These are phyloP conservation scores for Lasioglossum pauxillum DNA, from an alignment of 2,888 invertebrate species.

Conservation along the genomic window DNA sequence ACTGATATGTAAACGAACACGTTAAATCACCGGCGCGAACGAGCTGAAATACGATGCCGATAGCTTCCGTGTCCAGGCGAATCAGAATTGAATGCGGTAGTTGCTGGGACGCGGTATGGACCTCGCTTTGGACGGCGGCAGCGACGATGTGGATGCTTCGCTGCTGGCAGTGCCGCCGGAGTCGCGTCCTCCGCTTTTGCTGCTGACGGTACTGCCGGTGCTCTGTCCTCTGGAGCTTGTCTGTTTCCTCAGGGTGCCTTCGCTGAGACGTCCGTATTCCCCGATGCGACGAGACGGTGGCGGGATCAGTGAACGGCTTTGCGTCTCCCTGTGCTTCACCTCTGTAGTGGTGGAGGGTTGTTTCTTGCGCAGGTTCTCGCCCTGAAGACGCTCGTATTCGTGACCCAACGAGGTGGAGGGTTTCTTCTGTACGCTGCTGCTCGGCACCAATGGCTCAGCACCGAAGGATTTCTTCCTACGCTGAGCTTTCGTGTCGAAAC, in stretches of 20 bases:
- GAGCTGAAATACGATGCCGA: not conserved
- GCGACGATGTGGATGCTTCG: conserved; percentile 86
- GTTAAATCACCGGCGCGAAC: not conserved
- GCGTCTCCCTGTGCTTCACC: conserved; percentile 84
- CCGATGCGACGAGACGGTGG: conserved; percentile 86
- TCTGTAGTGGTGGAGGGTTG: conserved; percentile 71
- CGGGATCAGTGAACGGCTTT: conserved; percentile 85
- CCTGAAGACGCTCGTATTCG: conserved; percentile 88
- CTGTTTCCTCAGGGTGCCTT: conserved; percentile 79
- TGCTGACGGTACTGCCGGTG: conserved; percentile 82
- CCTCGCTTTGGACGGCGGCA: conserved; percentile 88
- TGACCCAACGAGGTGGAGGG: conserved; percentile 81
- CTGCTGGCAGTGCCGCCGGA: conserved; percentile 86
- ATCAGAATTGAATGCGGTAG: conserved; percentile 90
- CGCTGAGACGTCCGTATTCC: conserved; percentile 87
- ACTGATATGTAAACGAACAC: conserved; percentile 3
- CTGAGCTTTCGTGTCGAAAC: conserved; percentile 78
- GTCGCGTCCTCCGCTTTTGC: conserved; percentile 85
- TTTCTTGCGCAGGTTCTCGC: conserved; percentile 85
- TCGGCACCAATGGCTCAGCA: conserved; percentile 64
- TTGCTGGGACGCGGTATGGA: conserved; percentile 88
- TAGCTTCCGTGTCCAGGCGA: not conserved
- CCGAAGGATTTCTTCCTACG: conserved; percentile 79
- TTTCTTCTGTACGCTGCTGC: conserved; percentile 68
- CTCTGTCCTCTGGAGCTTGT: conserved; percentile 78